Evolutionary conservation across 2,888 invertebrate genomes (phyloP).

Genomic region (Drosophila mercatorum): DNA sequence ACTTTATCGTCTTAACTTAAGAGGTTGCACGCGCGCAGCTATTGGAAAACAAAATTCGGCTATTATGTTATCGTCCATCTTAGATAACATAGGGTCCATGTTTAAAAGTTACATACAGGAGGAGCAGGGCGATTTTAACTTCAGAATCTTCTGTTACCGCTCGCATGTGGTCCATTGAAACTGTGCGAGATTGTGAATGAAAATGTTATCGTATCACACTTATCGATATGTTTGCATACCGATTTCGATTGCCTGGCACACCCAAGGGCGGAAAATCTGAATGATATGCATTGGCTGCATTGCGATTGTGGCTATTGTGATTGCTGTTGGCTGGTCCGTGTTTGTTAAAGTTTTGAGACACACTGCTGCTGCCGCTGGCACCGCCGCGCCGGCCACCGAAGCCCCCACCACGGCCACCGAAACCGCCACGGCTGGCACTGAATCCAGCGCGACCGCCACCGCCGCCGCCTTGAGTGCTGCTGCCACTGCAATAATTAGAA

Average conservation of each 20-base stretch:
- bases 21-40: constrained; percentile 32
- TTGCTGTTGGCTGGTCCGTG: constrained; percentile 56
- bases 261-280: constrained; percentile 81
- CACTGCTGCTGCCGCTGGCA: constrained; percentile 66
- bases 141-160: constrained; percentile 83
- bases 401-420: constrained; percentile 68
- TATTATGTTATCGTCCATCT: constrained; percentile 40
- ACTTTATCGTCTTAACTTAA: constrained; percentile 40
- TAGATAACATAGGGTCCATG: constrained; percentile 29
- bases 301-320: constrained; percentile 49
- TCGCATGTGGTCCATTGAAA: constrained; percentile 82
- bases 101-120: constrained; percentile 28
- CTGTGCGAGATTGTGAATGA: constrained; percentile 45
- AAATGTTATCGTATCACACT: background rate
- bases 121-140: constrained; percentile 13
- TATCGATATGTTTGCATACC: constrained; percentile 57
- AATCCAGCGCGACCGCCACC: constrained; percentile 83
- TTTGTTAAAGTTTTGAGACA: constrained; percentile 83
- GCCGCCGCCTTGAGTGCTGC: constrained; percentile 73
- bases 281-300: constrained; percentile 73
- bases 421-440: constrained; percentile 51
- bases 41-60: constrained; percentile 69
- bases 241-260: constrained; percentile 69
- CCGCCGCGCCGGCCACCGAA: constrained; percentile 84
- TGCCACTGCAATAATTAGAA: constrained; percentile 28